Evolutionary conservation across 2,113 vertebrate species (phyloP), one percentile per base, ranked within the genome.

Genomic region (Promerops cafer): DNA sequence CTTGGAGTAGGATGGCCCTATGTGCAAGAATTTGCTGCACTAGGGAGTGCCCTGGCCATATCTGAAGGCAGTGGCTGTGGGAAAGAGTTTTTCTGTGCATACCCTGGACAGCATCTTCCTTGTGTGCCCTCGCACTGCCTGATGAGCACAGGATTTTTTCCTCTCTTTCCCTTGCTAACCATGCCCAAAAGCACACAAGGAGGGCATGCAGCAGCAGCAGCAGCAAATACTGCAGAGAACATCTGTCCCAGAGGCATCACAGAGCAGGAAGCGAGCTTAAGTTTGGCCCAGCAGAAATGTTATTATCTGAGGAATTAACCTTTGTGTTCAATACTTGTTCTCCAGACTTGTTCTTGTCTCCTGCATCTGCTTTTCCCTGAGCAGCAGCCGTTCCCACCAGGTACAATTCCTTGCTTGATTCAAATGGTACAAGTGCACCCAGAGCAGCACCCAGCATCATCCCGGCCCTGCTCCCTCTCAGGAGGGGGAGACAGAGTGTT

Each of bases 241-340:
- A 82, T 77, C 86, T 76, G 64, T 31, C 66, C 49, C 82, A 70
- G 89, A 57, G 70, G 78, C 83, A 90, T 33, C 50, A 26, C 16
- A 40, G 71, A 93, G 82, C 27, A 79, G 90, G 66, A 96, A 81
- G 81, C 72, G 76, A 93, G 42, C 23, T 42, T 65, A 59, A 26
- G 80, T 65, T 81, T 86, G 91, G 56, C 45, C 28, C 83, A 74
- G 35, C 82, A 57, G 13, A 95, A 89, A 78, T 81, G 31, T 87
- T 64, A 94, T 96, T 94, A 84, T 72, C 89, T 39, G 14, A 83
- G 76, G 89, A 93, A 94, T 95, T 94, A 94, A 96, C 68, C 63
- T 94, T 83, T 83, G 31, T 49, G 40, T 92, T 91, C 93, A 56
- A 9, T 76, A 68, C 91, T 90, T 93, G 70, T 78, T 93, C 84